Base-by-base conservation (phyloP, 2,888 invertebrate species). In the Scaptomyza parva region DNA sequence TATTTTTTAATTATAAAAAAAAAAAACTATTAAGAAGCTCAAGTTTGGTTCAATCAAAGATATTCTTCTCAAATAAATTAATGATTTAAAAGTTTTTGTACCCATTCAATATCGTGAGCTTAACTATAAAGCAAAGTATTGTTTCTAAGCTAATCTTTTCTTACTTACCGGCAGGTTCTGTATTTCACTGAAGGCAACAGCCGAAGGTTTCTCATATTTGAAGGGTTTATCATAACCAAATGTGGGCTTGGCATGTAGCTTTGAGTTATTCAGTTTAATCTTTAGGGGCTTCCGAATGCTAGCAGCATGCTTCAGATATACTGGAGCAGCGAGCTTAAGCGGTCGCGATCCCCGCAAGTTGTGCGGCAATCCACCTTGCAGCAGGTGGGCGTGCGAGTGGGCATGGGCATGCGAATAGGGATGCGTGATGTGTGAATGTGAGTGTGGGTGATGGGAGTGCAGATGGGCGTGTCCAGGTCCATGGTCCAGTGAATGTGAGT, bases 171-270 rank as follows among this genome's bases (percentile, higher is more conserved):
- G 89, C 54, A 89, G 70, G 43, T 89, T 81, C 48, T 90, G 89
- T 14, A 88, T 62, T 45, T 90, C 89, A 14, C 86, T 83, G 54
- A 70, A 88, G 30, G 80, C 57, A n/a, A 80, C 70, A 4, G 76
- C 68, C 28, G 89, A 84, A 7, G 91, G 91, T 39, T 89, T 91
- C 57, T 91, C 91, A 30, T 89, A 91, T 53, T 89, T 87, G 41
- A 90, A 89, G n/a, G 91, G 90, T 55, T 90, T 89, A 17, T 89
- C 89, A 24, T 87, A 89, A 26, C 87, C 86, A 11, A 80, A 77
- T 1, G 67, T 58, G 1, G 90, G 90, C 62, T 82, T 86, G 0
- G 69, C 28, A 18, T 88, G 83, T 0, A 85, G 84, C 71, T 90
- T 90, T 1, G 86, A 67, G 65, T 83, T 90, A 12, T 76, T 76